A percentile compares a stretch with the other conserved stretches of the same genome.
These are phyloP conservation scores for Meghimatium bilineatum DNA, from an alignment of 2,888 invertebrate species.

Conservation along the genomic window DNA sequence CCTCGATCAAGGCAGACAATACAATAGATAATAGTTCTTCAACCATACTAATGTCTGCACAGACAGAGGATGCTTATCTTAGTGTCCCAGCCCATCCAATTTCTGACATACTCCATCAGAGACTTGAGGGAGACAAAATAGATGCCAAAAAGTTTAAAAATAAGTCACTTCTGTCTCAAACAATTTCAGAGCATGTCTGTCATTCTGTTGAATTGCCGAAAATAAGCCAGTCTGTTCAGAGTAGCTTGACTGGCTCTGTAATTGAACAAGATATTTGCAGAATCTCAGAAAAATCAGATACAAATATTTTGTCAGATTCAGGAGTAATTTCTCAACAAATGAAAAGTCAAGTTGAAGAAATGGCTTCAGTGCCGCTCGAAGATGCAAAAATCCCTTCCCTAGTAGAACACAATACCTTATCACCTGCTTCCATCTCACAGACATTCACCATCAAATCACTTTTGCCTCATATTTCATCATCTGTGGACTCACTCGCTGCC, in stretches of 20 bases:
- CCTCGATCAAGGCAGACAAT: not conserved
- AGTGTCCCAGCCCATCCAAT: not conserved
- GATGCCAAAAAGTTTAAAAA: not conserved
- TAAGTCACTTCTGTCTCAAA: not conserved
- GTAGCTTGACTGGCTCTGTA: not conserved
- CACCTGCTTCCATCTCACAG: constrained; percentile 6
- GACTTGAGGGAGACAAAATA: not conserved
- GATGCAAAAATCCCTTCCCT: not conserved
- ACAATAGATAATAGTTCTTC: not conserved
- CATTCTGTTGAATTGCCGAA: not conserved
- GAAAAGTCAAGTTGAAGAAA: not conserved
- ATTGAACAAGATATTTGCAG: not conserved
- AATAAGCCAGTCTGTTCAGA: not conserved
- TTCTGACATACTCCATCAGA: not conserved
- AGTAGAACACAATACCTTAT: not conserved
- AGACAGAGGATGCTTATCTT: not conserved
- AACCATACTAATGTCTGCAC: not conserved
- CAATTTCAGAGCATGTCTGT: not conserved
- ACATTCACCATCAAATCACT: not conserved
- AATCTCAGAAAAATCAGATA: not conserved
- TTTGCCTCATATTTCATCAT: not conserved
- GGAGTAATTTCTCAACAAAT: not conserved
- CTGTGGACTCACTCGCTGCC: not conserved
- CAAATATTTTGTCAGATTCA: constrained; percentile 1
- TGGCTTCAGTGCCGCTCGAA: not conserved